A percentile compares a stretch with the other conserved stretches of the same genome.
Conservation (phyloP, 2,797 vertebrate species). For the Sebastes taczanowskii region DNA sequence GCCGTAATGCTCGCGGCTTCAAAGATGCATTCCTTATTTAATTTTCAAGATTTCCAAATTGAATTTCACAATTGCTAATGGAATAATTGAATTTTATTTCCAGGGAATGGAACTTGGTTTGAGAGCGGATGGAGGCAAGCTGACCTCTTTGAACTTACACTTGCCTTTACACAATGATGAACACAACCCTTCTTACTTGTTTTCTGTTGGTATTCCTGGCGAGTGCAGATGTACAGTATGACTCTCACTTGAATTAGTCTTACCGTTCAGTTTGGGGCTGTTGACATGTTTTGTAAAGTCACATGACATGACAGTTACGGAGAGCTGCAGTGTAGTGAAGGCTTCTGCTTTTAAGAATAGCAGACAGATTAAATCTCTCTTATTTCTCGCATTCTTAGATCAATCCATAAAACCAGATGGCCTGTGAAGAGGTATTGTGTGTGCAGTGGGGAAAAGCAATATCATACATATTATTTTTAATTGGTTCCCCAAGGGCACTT, state of each 20-base stretch:
- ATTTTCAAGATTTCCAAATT: slow-evolving; percentile 72
- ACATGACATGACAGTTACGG: slow-evolving; percentile 15
- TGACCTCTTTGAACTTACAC: slow-evolving; percentile 24
- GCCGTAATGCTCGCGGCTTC: slow-evolving; percentile 50
- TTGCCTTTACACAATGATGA: not conserved
- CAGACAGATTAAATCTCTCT: slow-evolving; percentile 71
- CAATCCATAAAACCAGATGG: slow-evolving; percentile 79
- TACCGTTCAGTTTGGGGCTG: not conserved
- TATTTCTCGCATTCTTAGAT: slow-evolving; percentile 74
- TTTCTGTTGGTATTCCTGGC: not conserved
- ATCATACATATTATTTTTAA: slow-evolving; percentile 83
- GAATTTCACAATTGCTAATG: slow-evolving; percentile 69
- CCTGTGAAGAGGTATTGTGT: slow-evolving; percentile 71
- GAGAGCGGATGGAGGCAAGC: not conserved
- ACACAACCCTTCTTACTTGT: not conserved
- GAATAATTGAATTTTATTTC: slow-evolving; percentile 63
- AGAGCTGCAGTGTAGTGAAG: slow-evolving; percentile 35
- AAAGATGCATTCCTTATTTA: slow-evolving; percentile 65
- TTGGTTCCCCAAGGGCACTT: slow-evolving; percentile 79
- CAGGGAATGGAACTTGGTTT: slow-evolving; percentile 21
- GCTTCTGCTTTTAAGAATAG: slow-evolving; percentile 56
- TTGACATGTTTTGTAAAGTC: slow-evolving; percentile 22
- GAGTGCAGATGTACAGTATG: not conserved
- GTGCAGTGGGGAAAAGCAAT: slow-evolving; percentile 66
- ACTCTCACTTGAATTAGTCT: slow-evolving; percentile 7